Evolutionary conservation across 1,140 invertebrate genomes (phyloP), one percentile per base, ranked within the genome.

Genomic region (Dinothrombium tinctorium): DNA sequence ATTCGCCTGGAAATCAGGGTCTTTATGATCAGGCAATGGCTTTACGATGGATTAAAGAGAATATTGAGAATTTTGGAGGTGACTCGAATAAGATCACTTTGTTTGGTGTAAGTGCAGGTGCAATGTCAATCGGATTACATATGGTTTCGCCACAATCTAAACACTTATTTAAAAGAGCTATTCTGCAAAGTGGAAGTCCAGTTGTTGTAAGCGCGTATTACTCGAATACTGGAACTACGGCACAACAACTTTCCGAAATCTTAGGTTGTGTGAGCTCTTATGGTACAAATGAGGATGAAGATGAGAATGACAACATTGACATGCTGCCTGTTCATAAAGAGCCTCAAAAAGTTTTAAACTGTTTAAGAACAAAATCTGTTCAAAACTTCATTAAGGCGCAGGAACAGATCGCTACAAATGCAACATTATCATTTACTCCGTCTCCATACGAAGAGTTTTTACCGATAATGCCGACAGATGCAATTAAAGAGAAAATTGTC

Each of bases 101-200:
- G 11, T 92, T 95, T 55, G 89, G 87, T 11, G 87, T 95, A 60
- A 89, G 81, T 45, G 86, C 89, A 11, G 89, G 90, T 8, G 84
- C 84, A 1, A 83, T 83, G 8, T 82, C 82, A 26, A 81, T 95
- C 2, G 80, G 78, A n/a, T 64, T 95, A 51, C 87, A 95, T 61
- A 65, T 95, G 38, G 61, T 96, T 5, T 87, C 82, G 4, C 80
- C 83, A 2, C 63, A 87, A 14, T 69, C 61, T 50, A 62, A 78
- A 47, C 73, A 82, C 51, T 68, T 89, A 31, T 95, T 94, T 62
- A 74, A 72, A 44, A 51, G 53, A 44, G 68, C 64, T 12, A 69
- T 71, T 19, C 47, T 71, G 44, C 64, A 73, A 52, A 70, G 67
- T 43, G 69, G 68, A 2, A 54, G 59, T 0, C 64, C 69, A 28